A percentile compares a stretch with the other conserved stretches of the same genome.
These are phyloP conservation scores for Silvanus unidentatus DNA, from an alignment of 2,888 invertebrate genomes.

Conservation along the genomic window DNA sequence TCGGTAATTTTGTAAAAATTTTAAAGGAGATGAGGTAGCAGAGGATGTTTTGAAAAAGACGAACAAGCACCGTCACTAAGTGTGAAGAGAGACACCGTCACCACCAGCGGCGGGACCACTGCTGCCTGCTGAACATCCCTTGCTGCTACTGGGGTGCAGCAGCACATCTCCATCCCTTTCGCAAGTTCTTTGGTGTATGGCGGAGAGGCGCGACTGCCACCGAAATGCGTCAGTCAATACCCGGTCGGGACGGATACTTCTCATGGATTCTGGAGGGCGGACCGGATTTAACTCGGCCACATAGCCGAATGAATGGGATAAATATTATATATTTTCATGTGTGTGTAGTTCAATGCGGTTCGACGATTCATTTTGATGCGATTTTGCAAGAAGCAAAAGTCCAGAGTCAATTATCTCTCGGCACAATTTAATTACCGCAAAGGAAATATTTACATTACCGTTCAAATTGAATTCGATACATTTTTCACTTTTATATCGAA, in stretches of 20 bases:
- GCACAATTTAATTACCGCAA: too few relatives aligned
- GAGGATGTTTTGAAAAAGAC: too few relatives aligned
- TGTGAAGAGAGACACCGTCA: conserved; percentile 12
- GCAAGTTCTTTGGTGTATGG: conserved; percentile 32
- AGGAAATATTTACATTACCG: not conserved
- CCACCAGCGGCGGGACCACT: conserved; percentile 12
- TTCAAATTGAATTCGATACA: conserved; percentile 12
- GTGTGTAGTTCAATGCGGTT: too few relatives aligned
- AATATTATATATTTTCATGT: too few relatives aligned
- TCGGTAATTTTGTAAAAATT: too few relatives aligned
- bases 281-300: conserved; percentile 30
- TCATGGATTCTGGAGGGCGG: conserved; percentile 34
- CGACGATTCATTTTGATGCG: too few relatives aligned
- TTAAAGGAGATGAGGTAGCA: too few relatives aligned
- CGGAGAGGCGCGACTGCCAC: conserved; percentile 34
- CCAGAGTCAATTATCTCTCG: too few relatives aligned
- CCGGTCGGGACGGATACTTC: conserved; percentile 33
- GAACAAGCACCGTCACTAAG: conserved; percentile 19
- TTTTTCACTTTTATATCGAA: too few relatives aligned
- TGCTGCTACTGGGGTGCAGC: conserved; percentile 43
- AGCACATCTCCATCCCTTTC: conserved; percentile 28
- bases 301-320: conserved; percentile 25
- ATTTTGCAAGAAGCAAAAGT: too few relatives aligned
- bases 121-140: conserved; percentile 33
- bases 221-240: conserved; percentile 42